Base-by-base conservation (phyloP, 2,888 invertebrate species). In the Sympetrum striolatum region DNA sequence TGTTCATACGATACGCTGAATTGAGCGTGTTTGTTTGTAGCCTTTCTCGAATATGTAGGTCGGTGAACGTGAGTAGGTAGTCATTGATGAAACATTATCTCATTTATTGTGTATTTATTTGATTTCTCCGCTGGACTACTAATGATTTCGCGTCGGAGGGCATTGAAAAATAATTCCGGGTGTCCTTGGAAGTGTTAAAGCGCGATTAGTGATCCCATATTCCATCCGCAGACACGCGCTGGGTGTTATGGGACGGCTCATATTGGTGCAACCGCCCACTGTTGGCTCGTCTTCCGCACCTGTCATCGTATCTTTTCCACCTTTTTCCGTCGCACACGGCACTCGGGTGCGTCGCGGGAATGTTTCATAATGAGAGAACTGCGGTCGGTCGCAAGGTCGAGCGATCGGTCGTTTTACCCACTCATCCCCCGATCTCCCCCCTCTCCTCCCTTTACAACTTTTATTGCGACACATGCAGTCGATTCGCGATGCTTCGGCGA, bases 301-400 rank as follows among this genome's bases (percentile, higher is more conserved):
- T 82, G 82, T 82, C 58, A 58, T 58, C 58, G 58, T 58, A 82
- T 82, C 80, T 37, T 31, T 80, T 10, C 44, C 81, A 18, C 39
- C 25, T 10, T 31, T 31, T 81, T 31, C 81, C 48, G 25, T 22
- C 44, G 12, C 4, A 14, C 39, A 15, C 81, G 39, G 80, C 22
- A 39, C 22, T 86, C 60, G 15, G 4, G 82, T 35, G 82, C 82
- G 8, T 58, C 82, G 82, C 82, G 82, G 37, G 86, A 86, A 86
- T 86, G 86, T 86, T 86, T 86, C 86, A 86, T 86, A 86, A 86
- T 86, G 86, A 86, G 86, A 53, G 81, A 86, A 64, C 37, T 86
- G 86, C 37, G 86, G 60, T 86, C 86, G 86, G 86, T 86, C 86
- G 86, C 86, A 86, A 86, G 86, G 86, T 86, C 86, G 86, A 60